These are phyloP conservation scores for Laothoe populi DNA, from an alignment of 2,888 invertebrate genomes.

Conservation along the genomic window DNA sequence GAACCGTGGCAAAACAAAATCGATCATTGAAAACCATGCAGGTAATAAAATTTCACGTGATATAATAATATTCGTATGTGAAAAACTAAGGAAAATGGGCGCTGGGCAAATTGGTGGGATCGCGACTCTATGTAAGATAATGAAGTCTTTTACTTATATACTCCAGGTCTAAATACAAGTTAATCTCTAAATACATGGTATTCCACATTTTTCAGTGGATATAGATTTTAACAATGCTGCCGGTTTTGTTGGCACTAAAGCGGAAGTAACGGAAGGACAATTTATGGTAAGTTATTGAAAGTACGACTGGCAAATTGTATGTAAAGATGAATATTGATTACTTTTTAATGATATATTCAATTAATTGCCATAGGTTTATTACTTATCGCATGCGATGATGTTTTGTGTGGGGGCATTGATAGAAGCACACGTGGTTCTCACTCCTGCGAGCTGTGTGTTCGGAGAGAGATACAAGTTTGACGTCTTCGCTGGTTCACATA, in stretches of 20 bases:
- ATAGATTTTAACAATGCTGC: conserved; percentile 72
- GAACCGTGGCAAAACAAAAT: conserved; percentile 5
- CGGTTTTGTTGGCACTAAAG: conserved; percentile 57
- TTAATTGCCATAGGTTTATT: conserved; percentile 57
- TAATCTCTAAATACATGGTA: not conserved
- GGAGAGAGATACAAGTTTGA: conserved; percentile 68
- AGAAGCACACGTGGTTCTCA: conserved; percentile 72
- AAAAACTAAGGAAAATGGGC: conserved; percentile 50
- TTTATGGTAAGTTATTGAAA: conserved; percentile 63
- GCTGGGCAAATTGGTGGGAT: conserved; percentile 66
- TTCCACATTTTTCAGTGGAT: conserved; percentile 67
- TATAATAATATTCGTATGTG: not conserved
- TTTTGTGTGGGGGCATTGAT: conserved; percentile 71
- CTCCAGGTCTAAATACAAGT: too few relatives aligned
- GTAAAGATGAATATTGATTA: too few relatives aligned
- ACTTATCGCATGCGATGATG: conserved; percentile 71
- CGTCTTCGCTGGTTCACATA: conserved; percentile 65
- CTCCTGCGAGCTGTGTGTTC: conserved; percentile 68
- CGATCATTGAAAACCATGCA: not conserved
- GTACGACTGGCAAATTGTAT: too few relatives aligned
- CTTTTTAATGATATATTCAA: not conserved
- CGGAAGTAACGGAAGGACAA: conserved; percentile 62
- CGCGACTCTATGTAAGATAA: conserved; percentile 52
- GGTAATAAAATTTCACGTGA: not conserved
- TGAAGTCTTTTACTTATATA: not conserved